phyloP scores from a whole-genome alignment of 2,888 invertebrate species.

The Caenorhabditis sp. region DNA sequence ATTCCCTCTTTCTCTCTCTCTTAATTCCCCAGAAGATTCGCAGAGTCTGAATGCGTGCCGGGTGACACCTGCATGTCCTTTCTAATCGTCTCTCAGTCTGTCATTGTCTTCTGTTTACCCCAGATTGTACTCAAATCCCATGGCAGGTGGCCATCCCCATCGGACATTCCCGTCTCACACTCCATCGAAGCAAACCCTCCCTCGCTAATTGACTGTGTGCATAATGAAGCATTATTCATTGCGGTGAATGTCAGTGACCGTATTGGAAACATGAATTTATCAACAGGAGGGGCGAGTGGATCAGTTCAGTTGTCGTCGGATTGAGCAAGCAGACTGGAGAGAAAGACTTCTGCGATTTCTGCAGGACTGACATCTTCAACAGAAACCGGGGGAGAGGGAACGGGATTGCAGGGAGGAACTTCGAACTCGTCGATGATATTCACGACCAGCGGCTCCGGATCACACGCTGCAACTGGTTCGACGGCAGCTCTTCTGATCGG shows the following conservation, averaged over 20 bases:
- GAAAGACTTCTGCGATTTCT: too few relatives aligned
- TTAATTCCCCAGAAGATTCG: background rate
- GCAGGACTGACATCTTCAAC: too few relatives aligned
- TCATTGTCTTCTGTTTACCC: constrained; percentile 17
- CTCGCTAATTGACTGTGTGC: constrained; percentile 15
- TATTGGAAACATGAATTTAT: too few relatives aligned
- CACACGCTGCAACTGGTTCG: too few relatives aligned
- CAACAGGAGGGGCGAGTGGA: too few relatives aligned
- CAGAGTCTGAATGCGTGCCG: background rate
- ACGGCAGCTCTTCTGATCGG: background rate
- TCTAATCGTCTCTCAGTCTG: constrained; percentile 10
- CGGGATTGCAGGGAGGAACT: background rate
- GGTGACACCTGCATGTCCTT: constrained; percentile 9
- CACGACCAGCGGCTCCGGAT: constrained; percentile 1
- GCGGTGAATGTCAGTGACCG: too few relatives aligned
- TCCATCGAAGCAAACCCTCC: background rate
- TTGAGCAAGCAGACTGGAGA: too few relatives aligned
- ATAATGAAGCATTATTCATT: background rate
- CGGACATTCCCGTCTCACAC: background rate
- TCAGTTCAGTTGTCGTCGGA: too few relatives aligned
- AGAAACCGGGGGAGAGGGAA: background rate
- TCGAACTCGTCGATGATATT: constrained; percentile 7
- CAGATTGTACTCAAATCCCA: background rate
- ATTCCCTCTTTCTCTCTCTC: too few relatives aligned
- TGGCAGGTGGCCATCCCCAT: too few relatives aligned